phyloP scores from a whole-genome alignment of 2,888 invertebrate species.

The Elmis aenea region DNA sequence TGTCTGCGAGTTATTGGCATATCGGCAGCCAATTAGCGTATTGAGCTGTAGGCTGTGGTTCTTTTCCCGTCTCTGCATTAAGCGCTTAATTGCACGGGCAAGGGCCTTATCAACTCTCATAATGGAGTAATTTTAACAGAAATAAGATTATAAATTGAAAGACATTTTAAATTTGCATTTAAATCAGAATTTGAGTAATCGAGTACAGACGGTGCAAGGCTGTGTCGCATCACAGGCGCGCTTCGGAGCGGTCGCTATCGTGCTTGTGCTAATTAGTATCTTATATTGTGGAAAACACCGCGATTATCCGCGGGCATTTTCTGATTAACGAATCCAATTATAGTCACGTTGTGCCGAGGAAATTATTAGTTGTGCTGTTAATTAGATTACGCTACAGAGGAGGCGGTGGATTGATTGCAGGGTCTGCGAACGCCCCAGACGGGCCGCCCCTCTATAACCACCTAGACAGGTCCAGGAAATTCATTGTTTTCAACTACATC shows the following conservation, averaged over 20 bases:
- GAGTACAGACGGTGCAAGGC: conserved; percentile 34
- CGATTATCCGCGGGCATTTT: conserved; percentile 46
- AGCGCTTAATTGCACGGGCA: conserved; percentile 16
- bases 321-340: conserved; percentile 49
- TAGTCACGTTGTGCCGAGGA: conserved; percentile 46
- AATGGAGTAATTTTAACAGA: conserved; percentile 47
- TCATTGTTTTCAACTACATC: too few relatives aligned
- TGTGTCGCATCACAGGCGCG: conserved; percentile 13
- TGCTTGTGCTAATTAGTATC: conserved; percentile 30
- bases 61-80: conserved; percentile 20
- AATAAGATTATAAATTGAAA: conserved; percentile 49
- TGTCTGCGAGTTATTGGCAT: conserved; percentile 30
- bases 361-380: conserved; percentile 47
- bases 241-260: conserved; percentile 20
- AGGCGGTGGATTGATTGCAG: conserved; percentile 22
- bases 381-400: conserved; percentile 41
- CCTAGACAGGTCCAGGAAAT: too few relatives aligned
- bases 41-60: conserved; percentile 36
- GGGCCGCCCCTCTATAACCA: too few relatives aligned
- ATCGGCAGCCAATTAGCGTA: conserved; percentile 30
- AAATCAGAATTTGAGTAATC: conserved; percentile 37
- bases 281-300: conserved; percentile 30
- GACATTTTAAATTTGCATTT: conserved; percentile 37
- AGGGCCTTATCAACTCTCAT: conserved; percentile 32
- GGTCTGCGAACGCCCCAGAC: conserved; percentile 1